Evolutionary conservation across 2,797 vertebrate species (phyloP), one percentile per base, ranked within the genome.

Genomic region (Meriones psammophilus): DNA sequence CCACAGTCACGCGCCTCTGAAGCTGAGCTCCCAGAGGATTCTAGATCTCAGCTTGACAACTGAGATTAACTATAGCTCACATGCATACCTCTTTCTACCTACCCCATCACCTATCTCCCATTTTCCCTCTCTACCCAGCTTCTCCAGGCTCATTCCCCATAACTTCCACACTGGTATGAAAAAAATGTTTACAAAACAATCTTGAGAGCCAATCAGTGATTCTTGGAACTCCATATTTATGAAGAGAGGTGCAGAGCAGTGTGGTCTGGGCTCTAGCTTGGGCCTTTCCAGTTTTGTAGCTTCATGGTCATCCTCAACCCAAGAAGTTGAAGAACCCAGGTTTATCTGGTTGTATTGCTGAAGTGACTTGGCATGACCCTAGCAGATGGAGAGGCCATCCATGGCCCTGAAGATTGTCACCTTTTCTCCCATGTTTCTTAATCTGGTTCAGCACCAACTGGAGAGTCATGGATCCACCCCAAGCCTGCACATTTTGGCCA

Each of bases 261-360:
- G 42, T 42, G 42, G 42, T 4, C 4, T 73, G 56, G 50, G 13
- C 26, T 89, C 58, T 85, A 28, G 14, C 28, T 50, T 91, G 80
- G 56, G 42, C 4, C 26, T 73, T 90, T 77, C 81, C 66, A 50
- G 74, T 22, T 94, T 78, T 83, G 68, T 12, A 28, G 39, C 56
- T 88, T 81, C 62, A 10, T 18, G 42, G 46, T 26, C 13, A 36
- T 33, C 22, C 22, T 9, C 81, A 88, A 58, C 54, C 18, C 92
- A 92, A 64, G 78, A 88, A 60, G 83, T 46, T 13, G 15, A 66
- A 88, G 77, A 84, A 78, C n/a, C 42, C 62, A 87, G 76, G 50
- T 54, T 62, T 68, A 74, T 50, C 33, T 88, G 22, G 26, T 89
- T 39, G 85, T 42, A 54, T 39, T 60, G 46, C 33, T 85, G 73